A percentile compares a stretch with the other conserved stretches of the same genome.
phyloP scores from a whole-genome alignment of 1,140 invertebrate genomes.

The Rhizoglyphus robini region DNA sequence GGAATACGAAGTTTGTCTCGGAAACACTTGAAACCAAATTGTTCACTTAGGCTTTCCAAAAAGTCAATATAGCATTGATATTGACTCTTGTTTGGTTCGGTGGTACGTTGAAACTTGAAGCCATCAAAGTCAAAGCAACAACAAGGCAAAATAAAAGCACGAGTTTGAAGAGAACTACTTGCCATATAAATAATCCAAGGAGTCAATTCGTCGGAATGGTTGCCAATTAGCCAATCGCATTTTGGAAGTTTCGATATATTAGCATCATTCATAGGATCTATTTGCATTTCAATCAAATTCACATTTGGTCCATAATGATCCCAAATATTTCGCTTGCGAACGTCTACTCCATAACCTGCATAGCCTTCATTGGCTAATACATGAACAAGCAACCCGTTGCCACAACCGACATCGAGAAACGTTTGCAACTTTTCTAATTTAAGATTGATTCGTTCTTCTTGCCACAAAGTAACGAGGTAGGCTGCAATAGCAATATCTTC shows the following conservation, averaged over 20 bases:
- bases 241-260: constrained; percentile 47
- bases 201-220: constrained; percentile 95
- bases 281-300: constrained; percentile 34
- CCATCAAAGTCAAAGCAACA: constrained; percentile 82
- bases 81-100: constrained; percentile 37
- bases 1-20: constrained; percentile 82
- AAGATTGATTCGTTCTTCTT: constrained; percentile 30
- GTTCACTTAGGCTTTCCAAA: constrained; percentile 48
- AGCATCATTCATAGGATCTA: constrained; percentile 45
- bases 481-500: constrained; percentile 90
- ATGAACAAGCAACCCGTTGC: constrained; percentile 85
- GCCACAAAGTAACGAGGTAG: constrained; percentile 54
- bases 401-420: constrained; percentile 90
- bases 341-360: constrained; percentile 73
- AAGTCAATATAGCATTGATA: constrained; percentile 75
- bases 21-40: constrained; percentile 58
- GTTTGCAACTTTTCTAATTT: constrained; percentile 36
- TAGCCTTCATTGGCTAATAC: constrained; percentile 70
- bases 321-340: constrained; percentile 81
- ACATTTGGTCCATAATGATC: constrained; percentile 43
- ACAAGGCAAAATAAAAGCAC: constrained; percentile 83
- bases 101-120: constrained; percentile 51
- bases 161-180: constrained; percentile 41
- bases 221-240: constrained; percentile 89
- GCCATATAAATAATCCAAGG: constrained; percentile 94